Evolutionary conservation across 1,140 invertebrate genomes (phyloP), one percentile per base, ranked within the genome.

Genomic region (Lerema accius): DNA sequence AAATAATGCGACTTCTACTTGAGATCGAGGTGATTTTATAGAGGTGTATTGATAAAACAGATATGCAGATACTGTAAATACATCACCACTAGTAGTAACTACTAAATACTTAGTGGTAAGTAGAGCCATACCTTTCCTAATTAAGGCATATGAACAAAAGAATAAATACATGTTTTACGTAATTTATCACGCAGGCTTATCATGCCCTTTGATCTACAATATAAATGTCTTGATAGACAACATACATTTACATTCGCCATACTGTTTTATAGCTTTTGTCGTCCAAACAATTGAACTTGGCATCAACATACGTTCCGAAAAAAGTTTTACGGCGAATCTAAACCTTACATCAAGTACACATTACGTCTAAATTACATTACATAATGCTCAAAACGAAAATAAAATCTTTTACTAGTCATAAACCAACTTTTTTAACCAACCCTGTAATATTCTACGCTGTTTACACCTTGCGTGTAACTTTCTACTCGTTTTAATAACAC

Each of bases 251-350:
- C 19, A 56, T 26, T 43, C 2, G 19, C 5, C 23, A 26, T 42
- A 46, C 35, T 46, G 55, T 46, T 46, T 58, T 58, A 58, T 58
- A 5, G 16, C 16, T n/a, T 1, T 16, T 10, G 11, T 35, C 16
- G 16, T 46, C 26, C 28, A 58, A 58, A 58, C 55, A 58, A 59
- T 59, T 42, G 42, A 46, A 45, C 42, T 59, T 59, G 55, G 55
- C 55, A 59, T 59, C 55, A 10, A 16, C 28, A 14, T 46, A 59
- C 42, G 17, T 45, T 45, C 42, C 28, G 15, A 59, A 59, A 59
- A 49, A 59, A 59, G 55, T 59, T 59, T 59, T 46, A 46, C 55
- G 42, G 46, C 35, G 42, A 46, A 32, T 56, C 19, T 56, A 23
- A 56, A 59, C 28, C 7, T 37, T 37, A 37, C n/a, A 37, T 37